These are phyloP conservation scores for Notolabrus celidotus DNA, from an alignment of 2,797 vertebrate genomes.

Conservation along the genomic window DNA sequence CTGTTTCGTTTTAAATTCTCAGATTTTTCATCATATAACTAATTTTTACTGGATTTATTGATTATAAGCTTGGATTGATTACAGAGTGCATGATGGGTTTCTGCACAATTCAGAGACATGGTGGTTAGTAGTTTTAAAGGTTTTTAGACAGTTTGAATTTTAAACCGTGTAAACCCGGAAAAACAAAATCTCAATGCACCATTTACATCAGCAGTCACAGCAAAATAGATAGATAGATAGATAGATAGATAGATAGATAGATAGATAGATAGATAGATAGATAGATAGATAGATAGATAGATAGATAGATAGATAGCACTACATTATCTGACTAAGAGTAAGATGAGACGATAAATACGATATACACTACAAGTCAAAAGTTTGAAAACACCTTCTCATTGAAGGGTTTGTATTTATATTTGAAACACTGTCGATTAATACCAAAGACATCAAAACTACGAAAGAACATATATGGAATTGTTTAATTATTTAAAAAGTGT, in stretches of 20 bases:
- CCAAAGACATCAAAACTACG: too few species aligned
- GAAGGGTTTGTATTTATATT: too few species aligned
- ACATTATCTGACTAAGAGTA: too few species aligned
- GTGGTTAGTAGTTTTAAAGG: conserved; percentile 30
- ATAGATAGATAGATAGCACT: too few species aligned
- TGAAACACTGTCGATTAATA: too few species aligned
- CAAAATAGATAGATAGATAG: neutral
- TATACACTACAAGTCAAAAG: too few species aligned
- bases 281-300: neutral
- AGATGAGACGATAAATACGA: too few species aligned
- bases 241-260: too few species aligned
- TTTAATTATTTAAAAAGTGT: too few species aligned
- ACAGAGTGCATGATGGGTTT: conserved; percentile 19
- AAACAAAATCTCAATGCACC: conserved; percentile 30
- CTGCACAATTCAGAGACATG: conserved; percentile 3
- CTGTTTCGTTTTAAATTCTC: conserved; percentile 46
- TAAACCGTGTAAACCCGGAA: neutral
- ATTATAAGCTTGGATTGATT: conserved; percentile 58
- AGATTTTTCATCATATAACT: conserved; percentile 32
- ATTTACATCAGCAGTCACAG: conserved; percentile 1
- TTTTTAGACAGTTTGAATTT: conserved; percentile 28
- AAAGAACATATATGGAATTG: too few species aligned
- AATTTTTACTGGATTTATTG: conserved; percentile 59
- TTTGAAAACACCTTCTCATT: too few species aligned
- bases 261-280: too few species aligned